Conservation (phyloP, 1,140 invertebrate species). For the Bombus ignitus region DNA sequence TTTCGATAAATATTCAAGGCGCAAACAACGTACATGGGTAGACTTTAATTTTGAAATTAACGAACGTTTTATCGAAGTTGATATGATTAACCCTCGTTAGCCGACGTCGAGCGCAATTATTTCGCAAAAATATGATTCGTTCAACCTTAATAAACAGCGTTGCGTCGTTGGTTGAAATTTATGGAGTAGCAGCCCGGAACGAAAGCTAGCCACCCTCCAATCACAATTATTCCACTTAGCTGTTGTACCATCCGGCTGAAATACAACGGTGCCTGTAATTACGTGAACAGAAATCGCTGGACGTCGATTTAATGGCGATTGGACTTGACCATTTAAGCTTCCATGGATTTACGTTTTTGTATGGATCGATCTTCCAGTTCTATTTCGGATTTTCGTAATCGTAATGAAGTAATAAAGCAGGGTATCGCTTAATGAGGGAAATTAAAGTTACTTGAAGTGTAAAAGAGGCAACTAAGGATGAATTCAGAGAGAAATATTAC, state of each 20-base stretch:
- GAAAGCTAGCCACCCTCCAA: neutral
- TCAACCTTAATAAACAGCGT: constrained; percentile 39
- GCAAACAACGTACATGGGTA: neutral
- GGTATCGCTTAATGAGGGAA: too few relatives aligned
- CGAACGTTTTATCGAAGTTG: constrained; percentile 29
- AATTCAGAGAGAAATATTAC: too few relatives aligned
- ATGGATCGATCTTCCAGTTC: too few relatives aligned
- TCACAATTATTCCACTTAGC: constrained; percentile 20
- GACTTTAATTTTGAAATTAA: constrained; percentile 45
- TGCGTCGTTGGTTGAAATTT: constrained; percentile 4
- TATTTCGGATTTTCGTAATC: too few relatives aligned
- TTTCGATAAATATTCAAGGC: constrained; percentile 31
- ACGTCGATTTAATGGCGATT: neutral
- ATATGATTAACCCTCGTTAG: constrained; percentile 50
- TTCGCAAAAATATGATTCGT: constrained; percentile 31
- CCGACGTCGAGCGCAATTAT: constrained; percentile 9
- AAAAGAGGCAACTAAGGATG: too few relatives aligned
- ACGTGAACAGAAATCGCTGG: neutral
- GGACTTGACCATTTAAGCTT: neutral
- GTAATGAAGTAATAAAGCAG: too few relatives aligned
- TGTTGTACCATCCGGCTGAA: constrained; percentile 2
- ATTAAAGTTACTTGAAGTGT: too few relatives aligned
- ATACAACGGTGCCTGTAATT: constrained; percentile 12
- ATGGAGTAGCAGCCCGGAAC: constrained; percentile 17
- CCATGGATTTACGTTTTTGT: neutral